phyloP scores from a whole-genome alignment of 1,140 invertebrate species.

The Zaprionus vittiger region DNA sequence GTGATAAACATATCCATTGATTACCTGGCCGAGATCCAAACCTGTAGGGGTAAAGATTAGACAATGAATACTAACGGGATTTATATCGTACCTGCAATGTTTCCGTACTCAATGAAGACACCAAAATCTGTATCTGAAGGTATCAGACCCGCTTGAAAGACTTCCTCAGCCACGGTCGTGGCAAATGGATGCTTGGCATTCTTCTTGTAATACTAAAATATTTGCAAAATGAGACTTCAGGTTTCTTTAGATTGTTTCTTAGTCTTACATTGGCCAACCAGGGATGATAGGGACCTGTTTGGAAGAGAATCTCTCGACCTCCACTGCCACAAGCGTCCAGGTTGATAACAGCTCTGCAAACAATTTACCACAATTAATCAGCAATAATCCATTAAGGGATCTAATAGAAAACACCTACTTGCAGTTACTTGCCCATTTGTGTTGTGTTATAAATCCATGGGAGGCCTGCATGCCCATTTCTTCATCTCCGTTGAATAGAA shows the following conservation, averaged over 20 bases:
- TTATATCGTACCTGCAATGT: constrained; percentile 81
- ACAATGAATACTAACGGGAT: neutral
- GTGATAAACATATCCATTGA: constrained; percentile 97
- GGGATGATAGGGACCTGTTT: constrained; percentile 95
- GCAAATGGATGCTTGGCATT: constrained; percentile 92
- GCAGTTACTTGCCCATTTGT: constrained; percentile 89
- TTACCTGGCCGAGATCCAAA: constrained; percentile 95
- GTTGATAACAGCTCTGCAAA: constrained; percentile 83
- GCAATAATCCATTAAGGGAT: neutral
- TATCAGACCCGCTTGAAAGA: constrained; percentile 93
- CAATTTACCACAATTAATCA: constrained; percentile 84
- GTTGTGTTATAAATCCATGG: constrained; percentile 92
- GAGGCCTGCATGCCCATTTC: constrained; percentile 86
- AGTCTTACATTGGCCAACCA: constrained; percentile 92
- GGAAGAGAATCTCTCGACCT: constrained; percentile 96
- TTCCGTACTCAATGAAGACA: constrained; percentile 90
- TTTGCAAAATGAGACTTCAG: neutral
- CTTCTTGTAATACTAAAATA: constrained; percentile 89
- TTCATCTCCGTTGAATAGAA: constrained; percentile 96
- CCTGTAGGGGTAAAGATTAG: constrained; percentile 15
- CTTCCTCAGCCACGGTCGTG: constrained; percentile 90
- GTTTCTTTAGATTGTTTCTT: neutral
- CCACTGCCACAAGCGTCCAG: constrained; percentile 92
- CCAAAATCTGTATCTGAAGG: constrained; percentile 95
- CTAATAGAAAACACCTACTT: constrained; percentile 40